Conservation (phyloP, 2,113 vertebrate species). For the Nettapus auritus region DNA sequence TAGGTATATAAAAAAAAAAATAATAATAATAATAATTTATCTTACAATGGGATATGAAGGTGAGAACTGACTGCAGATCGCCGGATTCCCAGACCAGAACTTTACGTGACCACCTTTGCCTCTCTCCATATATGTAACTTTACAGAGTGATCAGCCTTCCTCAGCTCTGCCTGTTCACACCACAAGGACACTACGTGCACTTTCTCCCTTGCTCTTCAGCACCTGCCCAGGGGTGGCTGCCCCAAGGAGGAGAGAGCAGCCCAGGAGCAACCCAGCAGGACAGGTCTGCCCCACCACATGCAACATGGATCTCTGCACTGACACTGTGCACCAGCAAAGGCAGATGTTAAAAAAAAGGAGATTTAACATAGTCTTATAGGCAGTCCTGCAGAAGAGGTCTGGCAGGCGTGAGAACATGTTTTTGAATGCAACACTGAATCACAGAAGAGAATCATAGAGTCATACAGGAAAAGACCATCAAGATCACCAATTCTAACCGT, state of each 20-base stretch:
- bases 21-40: no score
- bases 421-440: not conserved
- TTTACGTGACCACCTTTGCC: accelerated
- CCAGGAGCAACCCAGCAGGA: not conserved
- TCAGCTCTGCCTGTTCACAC: not conserved
- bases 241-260: not conserved
- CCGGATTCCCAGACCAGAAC: not conserved
- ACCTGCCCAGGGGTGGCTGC: not conserved
- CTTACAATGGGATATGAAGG: not conserved
- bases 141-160: accelerated
- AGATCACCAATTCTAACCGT: not conserved
- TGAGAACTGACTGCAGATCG: not conserved
- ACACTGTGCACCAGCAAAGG: not conserved
- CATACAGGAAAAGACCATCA: not conserved
- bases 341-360: not conserved
- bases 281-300: accelerated
- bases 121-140: accelerated
- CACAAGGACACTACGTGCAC: accelerated
- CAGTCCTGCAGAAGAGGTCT: not conserved
- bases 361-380: not conserved
- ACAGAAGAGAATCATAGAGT: not conserved
- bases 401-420: accelerated
- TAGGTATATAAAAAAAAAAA: not conserved
- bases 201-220: not conserved
- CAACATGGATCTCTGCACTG: not conserved